Evolutionary conservation across 2,888 invertebrate genomes (phyloP), one percentile per base, ranked within the genome.

Genomic region (Diachrysia chrysitis): DNA sequence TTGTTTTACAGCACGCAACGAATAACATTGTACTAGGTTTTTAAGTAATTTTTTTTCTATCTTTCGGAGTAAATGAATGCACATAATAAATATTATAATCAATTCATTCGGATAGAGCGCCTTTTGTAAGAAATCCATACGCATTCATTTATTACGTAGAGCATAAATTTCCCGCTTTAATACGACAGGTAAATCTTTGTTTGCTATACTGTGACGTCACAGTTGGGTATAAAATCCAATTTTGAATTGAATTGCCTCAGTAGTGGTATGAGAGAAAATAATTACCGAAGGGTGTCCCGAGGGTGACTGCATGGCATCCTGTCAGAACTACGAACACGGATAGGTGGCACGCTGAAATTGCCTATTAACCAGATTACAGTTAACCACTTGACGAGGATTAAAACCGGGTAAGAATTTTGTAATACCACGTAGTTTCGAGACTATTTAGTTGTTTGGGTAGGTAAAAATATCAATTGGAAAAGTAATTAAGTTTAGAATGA

Each of bases 341-440:
- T 85, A 83, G 82, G 76, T 85, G 79, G 76, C 68, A 79, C 77
- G 81, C 71, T 85, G 82, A 84, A 85, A 85, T 86, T 85, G 85
- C 81, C 83, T 84, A 84, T 84, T 86, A 85, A 85, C 75, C 69
- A 79, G 79, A 86, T 86, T 81, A 83, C 79, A 77, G 66, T 79
- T 77, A 86, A 83, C 80, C 78, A 73, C 80, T 78, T 80, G 79
- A 83, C 68, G 69, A 79, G 78, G 78, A 83, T 83, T 83, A 77
- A 79, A 84, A 84, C 83, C 72, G 82, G 71, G 73, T 77, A 74
- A 81, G 81, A 77, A 83, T 78, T 81, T 79, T 69, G 75, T 69
- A 58, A 63, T 59, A 61, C 62, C 58, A 63, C 64, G 23, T 58
- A 51, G 51, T 72, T 70, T 17, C 35, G 54, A 29, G 51, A 32